These are phyloP conservation scores for Steinernema feltiae DNA, from an alignment of 1,140 invertebrate species.

Conservation along the genomic window DNA sequence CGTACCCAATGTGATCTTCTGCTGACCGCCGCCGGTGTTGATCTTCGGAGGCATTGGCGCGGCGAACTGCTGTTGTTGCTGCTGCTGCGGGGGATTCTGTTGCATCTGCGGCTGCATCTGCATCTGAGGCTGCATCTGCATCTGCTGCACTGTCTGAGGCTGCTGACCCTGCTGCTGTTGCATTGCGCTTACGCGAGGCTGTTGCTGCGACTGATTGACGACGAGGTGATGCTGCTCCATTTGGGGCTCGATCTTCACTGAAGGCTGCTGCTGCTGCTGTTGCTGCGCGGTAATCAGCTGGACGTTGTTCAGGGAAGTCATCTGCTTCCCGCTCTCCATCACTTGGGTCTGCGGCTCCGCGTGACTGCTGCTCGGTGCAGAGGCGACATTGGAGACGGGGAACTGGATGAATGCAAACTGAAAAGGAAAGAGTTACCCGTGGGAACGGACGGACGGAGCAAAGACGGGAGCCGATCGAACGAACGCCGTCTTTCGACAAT, in stretches of 20 bases:
- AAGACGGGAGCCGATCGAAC: neutral
- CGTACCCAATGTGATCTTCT: conserved; percentile 53
- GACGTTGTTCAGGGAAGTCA: conserved; percentile 24
- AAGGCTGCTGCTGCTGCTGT: neutral
- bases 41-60: conserved; percentile 14
- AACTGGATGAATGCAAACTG: conserved; percentile 23
- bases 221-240: neutral
- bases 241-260: neutral
- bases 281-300: conserved; percentile 21
- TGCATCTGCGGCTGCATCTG: neutral
- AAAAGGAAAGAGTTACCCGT: neutral
- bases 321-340: conserved; percentile 20
- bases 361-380: conserved; percentile 1
- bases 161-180: conserved; percentile 17
- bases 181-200: neutral
- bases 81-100: conserved; percentile 13
- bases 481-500: neutral
- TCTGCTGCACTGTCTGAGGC: conserved; percentile 7
- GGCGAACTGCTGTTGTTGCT: conserved; percentile 23
- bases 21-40: conserved; percentile 30
- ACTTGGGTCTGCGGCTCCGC: neutral
- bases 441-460: neutral
- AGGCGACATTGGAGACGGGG: conserved; percentile 12
- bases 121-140: neutral
- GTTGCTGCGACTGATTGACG: neutral